A percentile compares a stretch with the other conserved stretches of the same genome.
These are phyloP conservation scores for Caenorhabditis becei DNA, from an alignment of 2,888 invertebrate genomes.

Conservation along the genomic window DNA sequence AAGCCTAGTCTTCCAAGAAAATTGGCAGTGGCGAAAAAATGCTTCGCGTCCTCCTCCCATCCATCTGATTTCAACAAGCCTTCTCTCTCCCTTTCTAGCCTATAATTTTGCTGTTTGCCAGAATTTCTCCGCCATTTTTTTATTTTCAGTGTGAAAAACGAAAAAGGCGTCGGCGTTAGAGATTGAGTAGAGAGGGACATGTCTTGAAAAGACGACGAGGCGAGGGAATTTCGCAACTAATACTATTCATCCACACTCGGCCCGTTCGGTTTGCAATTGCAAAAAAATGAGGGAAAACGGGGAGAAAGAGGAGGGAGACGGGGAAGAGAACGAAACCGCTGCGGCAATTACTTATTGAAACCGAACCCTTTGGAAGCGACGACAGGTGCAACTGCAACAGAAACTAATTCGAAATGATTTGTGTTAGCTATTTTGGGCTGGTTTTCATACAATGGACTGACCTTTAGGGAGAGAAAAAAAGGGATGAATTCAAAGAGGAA, in stretches of 20 bases:
- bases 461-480: background rate
- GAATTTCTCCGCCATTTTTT: background rate
- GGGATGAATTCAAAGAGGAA: background rate
- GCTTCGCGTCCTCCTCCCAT: background rate
- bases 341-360: background rate
- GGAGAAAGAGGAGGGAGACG: background rate
- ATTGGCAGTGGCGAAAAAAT: too few species aligned
- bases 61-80: constrained; percentile 11
- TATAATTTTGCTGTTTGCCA: constrained; percentile 6
- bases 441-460: background rate
- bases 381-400: background rate
- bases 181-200: background rate
- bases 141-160: background rate
- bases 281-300: background rate
- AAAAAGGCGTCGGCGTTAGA: background rate
- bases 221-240: background rate
- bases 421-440: too few species aligned
- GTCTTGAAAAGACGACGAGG: background rate
- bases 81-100: background rate
- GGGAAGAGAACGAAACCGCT: background rate
- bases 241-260: background rate
- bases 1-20: background rate
- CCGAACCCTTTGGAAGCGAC: background rate
- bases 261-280: background rate
- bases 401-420: too few species aligned